A percentile compares a stretch with the other conserved stretches of the same genome.
Evolutionary conservation across 2,113 vertebrate species (phyloP).

Genomic region (Cololabis saira): DNA sequence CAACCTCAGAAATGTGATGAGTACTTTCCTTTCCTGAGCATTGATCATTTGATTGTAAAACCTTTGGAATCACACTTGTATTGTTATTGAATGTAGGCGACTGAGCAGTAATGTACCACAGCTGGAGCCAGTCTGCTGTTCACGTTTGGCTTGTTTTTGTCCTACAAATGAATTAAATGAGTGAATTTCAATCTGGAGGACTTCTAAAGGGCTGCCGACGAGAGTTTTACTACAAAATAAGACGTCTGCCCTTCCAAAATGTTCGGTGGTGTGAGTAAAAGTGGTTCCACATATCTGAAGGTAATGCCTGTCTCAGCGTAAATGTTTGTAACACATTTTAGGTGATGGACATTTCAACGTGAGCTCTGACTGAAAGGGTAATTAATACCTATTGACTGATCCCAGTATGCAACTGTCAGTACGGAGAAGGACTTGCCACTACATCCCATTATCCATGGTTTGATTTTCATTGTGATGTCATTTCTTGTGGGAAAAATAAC

Average conservation of each 20-base stretch:
- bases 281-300: constrained; percentile 16
- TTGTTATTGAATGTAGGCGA: constrained; percentile 63
- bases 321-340: constrained; percentile 27
- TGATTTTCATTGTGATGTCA: constrained; percentile 57
- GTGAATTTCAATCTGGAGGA: constrained; percentile 9
- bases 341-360: background rate
- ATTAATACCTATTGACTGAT: constrained; percentile 16
- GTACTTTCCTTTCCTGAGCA: constrained; percentile 9
- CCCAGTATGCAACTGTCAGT: constrained; percentile 27
- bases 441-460: constrained; percentile 70
- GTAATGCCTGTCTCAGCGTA: constrained; percentile 22
- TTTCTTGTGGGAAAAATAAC: constrained; percentile 45
- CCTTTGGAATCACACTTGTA: constrained; percentile 25
- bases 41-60: constrained; percentile 55
- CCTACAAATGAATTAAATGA: constrained; percentile 10
- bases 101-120: constrained; percentile 32
- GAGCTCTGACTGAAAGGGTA: constrained; percentile 25
- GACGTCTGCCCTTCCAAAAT: constrained; percentile 35
- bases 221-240: constrained; percentile 20
- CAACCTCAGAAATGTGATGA: constrained; percentile 56
- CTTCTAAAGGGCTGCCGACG: constrained; percentile 16
- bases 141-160: background rate
- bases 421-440: constrained; percentile 50
- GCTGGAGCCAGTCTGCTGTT: constrained; percentile 1
- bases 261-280: constrained; percentile 45